Conservation (phyloP, 2,888 invertebrate species). For the Anagyrus pseudococci region DNA sequence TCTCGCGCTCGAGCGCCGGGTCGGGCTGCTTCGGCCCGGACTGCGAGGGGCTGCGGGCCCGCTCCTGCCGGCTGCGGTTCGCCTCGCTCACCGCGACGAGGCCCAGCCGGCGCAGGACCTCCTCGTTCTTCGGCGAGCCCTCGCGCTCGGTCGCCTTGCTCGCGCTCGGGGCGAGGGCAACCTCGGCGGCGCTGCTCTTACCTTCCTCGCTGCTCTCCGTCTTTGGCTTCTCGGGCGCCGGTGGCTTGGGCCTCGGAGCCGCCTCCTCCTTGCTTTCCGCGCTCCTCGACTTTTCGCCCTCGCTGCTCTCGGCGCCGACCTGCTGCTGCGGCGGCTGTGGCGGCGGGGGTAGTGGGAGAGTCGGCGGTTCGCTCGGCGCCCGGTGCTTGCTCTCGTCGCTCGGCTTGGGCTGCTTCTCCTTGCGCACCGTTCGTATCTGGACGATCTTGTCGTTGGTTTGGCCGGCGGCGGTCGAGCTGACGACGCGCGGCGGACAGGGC, state of each 20-base stretch:
- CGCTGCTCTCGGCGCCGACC: background rate
- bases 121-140: constrained; percentile 48
- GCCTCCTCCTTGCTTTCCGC: background rate
- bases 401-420: constrained; percentile 48
- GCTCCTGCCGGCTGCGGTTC: constrained; percentile 40
- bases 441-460: constrained; percentile 49
- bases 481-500: constrained; percentile 52
- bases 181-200: background rate
- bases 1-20: constrained; percentile 46
- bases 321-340: background rate
- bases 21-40: constrained; percentile 38
- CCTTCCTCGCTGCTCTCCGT: background rate
- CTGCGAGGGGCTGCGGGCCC: constrained; percentile 41
- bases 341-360: background rate
- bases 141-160: constrained; percentile 17
- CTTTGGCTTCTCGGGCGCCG: background rate
- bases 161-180: background rate
- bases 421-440: constrained; percentile 48
- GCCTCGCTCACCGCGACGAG: constrained; percentile 51
- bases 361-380: constrained; percentile 12
- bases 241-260: background rate
- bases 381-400: constrained; percentile 21
- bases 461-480: background rate
- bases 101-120: constrained; percentile 51
- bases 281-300: too few species aligned